Evolutionary conservation across 2,113 vertebrate genomes (phyloP).

Genomic region (Galemys pyrenaicus): DNA sequence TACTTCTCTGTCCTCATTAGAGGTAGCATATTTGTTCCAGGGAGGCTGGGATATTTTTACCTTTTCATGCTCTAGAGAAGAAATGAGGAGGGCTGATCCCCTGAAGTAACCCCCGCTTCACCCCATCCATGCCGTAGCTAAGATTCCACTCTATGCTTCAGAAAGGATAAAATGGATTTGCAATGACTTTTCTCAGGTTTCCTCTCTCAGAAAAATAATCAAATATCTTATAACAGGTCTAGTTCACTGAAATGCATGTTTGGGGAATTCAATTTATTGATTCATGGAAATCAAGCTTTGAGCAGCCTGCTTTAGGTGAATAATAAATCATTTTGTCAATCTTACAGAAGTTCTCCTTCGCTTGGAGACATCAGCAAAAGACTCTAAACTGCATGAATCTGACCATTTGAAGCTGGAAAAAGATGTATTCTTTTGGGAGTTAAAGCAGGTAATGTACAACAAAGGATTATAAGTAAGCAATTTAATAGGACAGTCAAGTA

Average conservation of each 20-base stretch:
- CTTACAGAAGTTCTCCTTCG: slow-evolving; percentile 60
- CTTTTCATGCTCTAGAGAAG: neutral
- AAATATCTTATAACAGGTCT: neutral
- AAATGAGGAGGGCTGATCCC: neutral
- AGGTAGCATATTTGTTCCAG: neutral
- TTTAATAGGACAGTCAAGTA: neutral
- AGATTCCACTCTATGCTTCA: rapidly evolving
- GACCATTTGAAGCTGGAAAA: too few relatives aligned
- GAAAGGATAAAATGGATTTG: neutral
- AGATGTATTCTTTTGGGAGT: too few relatives aligned
- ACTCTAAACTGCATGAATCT: neutral
- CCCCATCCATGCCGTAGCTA: too few relatives aligned
- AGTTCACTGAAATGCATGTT: neutral
- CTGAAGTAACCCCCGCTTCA: too few relatives aligned
- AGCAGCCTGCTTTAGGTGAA: neutral
- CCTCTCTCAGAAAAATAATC: neutral
- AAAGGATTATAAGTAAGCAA: neutral
- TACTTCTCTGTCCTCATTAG: neutral
- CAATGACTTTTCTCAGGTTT: neutral
- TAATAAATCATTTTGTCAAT: neutral
- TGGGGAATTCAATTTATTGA: neutral
- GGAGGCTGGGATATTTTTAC: neutral
- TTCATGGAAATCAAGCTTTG: neutral
- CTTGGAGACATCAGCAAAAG: slow-evolving; percentile 47
- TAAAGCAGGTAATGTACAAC: slow-evolving; percentile 63